Base-by-base conservation (phyloP, 2,113 vertebrate genomes). In the Misgurnus mizolepis region DNA sequence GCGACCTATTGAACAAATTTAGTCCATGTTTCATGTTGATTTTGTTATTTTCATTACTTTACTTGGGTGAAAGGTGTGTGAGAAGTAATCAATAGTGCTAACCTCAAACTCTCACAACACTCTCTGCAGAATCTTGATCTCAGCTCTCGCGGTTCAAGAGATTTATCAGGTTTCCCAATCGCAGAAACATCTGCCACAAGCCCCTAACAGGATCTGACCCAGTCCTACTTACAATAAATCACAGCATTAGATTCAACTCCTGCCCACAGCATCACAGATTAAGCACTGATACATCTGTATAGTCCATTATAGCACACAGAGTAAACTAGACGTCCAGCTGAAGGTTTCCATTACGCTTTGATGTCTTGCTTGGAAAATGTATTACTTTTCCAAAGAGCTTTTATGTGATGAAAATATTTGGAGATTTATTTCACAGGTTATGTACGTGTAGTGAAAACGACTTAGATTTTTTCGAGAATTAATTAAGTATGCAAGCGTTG, bases 181-280 rank as follows among this genome's bases (percentile, higher is more conserved):
- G 83, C 87, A 80, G 60, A 85, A 88, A 90, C 90, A 92, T 91
- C 92, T 92, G 91, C 77, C 87, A 68, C 3, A 83, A 87, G 87
- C 91, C 91, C 90, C 91, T 91, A 89, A 87, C 85, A 82, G 83
- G 81, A 85, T 41, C 69, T 68, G 64, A 58, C 86, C 78, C 82
- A 84, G 84, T 83, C 85, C 79, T 86, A 64, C 72, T 87, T 64
- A 87, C 76, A 80, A 82, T 80, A 55, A 71, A 78, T 76, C 81
- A 83, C 80, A 80, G 88, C 91, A 91, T 90, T 88, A 88, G 39
- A 45, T 81, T 64, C 87, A 76, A 85, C 84, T 85, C 82, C 89
- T 81, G 84, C 87, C 88, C 88, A 90, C 90, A 87, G 85, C 84
- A 91, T 58, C 71, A 75, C 41, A 64, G 90, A 91, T 91, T 90